Base-by-base conservation (phyloP, 2,797 vertebrate genomes). In the Schizopygopsis malacanthus region DNA sequence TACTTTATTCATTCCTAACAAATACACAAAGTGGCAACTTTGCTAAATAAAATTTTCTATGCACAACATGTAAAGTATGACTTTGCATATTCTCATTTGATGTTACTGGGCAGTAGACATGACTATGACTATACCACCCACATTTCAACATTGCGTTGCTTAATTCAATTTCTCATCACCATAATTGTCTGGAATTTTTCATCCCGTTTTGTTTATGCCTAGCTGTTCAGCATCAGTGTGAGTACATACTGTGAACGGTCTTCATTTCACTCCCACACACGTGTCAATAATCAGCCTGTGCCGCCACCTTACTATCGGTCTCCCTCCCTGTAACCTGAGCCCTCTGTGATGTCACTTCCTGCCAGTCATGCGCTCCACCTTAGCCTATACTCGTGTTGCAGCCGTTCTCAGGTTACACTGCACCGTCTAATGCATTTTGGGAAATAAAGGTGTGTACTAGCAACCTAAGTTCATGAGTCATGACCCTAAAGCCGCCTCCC, bases 271-370 rank as follows among this genome's bases (percentile, higher is more conserved):
- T 25, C 56, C 28, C 78, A 63, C 67, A 37, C 16, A 50, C 41
- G 20, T 5, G 15, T 7, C 50, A 39, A 52, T 37, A 75, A 83
- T 20, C 52, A 39, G 22, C 52, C 47, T 80, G 82, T 85, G 65
- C 28, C 33, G 10, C 61, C 25, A 18, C 33, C 82, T 81, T 41
- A 33, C 45, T 79, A 75, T 59, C 59, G 22, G 6, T 25, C 28
- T 71, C 54, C 77, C 52, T 47, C 39, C 28, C 20, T 87, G 94
- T 92, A 88, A 94, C 71, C 12, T 25, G 89, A 94, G 89, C 92
- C 92, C 84, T 75, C 16, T 5, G 9, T 83, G 77, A 91, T 90
- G 91, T 94, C 93, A 95, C 91, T 95, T 95, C 94, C 94, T 93
- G 90, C 87, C 73, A 86, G 63, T 69, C 79, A 82, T 69, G 76